Evolutionary conservation across 2,797 vertebrate species (phyloP), one percentile per base, ranked within the genome.

Genomic region (Bradypus variegatus): DNA sequence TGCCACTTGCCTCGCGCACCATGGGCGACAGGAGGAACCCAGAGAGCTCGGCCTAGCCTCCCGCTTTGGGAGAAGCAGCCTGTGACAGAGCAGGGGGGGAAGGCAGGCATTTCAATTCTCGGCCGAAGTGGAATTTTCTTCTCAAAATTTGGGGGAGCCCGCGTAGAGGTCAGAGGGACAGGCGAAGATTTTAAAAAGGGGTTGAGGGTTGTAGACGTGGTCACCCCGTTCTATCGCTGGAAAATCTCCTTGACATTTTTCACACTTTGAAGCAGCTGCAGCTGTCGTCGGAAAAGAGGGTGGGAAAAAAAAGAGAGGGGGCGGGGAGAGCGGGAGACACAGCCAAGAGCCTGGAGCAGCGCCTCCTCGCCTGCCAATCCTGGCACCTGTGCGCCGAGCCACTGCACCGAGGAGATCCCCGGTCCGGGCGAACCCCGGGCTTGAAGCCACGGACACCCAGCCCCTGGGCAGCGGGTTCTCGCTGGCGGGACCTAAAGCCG

Each of bases 241-340:
- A 92, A 94, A 87, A 92, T 91, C 91, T 95, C 95, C 95, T 95
- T 94, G 95, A 95, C 96, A 94, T 95, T 94, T 95, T 90, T 94
- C 65, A 91, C 95, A 95, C 95, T 95, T 94, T 92, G 94, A 94
- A 93, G 93, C 94, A 83, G 94, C 95, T 93, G 96, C 95, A 93
- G 94, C 95, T 90, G 92, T 94, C 94, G 90, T 95, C 95, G 95
- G 94, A 96, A 94, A 94, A 94, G 94, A 93, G 94, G 94, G 92
- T 81, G 93, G 95, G 89, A 33, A 90, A 70, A 80, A 85, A 69
- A 4, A 12, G 80, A 82, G 94, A 91, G 95, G 95, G 94, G 95
- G 95, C 95, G 94, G 96, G 94, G 96, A 96, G 91, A 95, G 83
- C 86, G 6, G 88, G 93, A 92, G 93, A 87, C 88, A 62, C 77